Evolutionary conservation across 2,797 vertebrate genomes (phyloP).

Genomic region (Etheostoma perlongum): DNA sequence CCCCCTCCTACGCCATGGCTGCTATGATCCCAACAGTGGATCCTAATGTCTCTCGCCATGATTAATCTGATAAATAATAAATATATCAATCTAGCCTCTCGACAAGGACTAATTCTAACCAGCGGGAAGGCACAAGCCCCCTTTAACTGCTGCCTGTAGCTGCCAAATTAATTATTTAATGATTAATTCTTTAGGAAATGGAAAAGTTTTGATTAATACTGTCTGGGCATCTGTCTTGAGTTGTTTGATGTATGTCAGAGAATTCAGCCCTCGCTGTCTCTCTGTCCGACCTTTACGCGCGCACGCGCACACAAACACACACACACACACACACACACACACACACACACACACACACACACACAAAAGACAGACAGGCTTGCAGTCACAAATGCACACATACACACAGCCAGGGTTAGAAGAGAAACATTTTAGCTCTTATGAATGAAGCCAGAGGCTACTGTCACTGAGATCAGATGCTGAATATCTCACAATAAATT

Average conservation of each 20-base stretch:
- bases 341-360: constrained; percentile 29
- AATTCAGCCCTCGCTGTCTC: constrained; percentile 85
- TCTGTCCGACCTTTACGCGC: constrained; percentile 55
- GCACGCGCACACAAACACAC: constrained; percentile 1
- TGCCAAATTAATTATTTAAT: constrained; percentile 99
- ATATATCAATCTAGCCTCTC: constrained; percentile 99
- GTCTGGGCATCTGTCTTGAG: constrained; percentile 91
- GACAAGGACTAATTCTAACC: constrained; percentile 99
- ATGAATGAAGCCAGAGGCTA: constrained; percentile 91
- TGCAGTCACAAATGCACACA: constrained; percentile 2
- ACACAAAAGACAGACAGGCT: constrained; percentile 12
- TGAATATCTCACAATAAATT: constrained; percentile 94
- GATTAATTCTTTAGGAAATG: constrained; percentile 99
- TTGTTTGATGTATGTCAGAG: constrained; percentile 98
- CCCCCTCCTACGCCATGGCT: constrained; percentile 69
- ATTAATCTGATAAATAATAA: constrained; percentile 99
- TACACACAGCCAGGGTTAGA: constrained; percentile 26
- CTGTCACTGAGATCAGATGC: constrained; percentile 93
- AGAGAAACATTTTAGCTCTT: constrained; percentile 70
- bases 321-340: background rate
- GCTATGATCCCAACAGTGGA: constrained; percentile 87
- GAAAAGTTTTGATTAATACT: constrained; percentile 99
- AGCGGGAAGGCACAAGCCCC: constrained; percentile 94
- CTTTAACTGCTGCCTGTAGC: constrained; percentile 95
- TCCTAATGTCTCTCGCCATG: constrained; percentile 94